Evolutionary conservation across 1,140 invertebrate species (phyloP), one percentile per base, ranked within the genome.

Genomic region (Hirudo medicinalis): DNA sequence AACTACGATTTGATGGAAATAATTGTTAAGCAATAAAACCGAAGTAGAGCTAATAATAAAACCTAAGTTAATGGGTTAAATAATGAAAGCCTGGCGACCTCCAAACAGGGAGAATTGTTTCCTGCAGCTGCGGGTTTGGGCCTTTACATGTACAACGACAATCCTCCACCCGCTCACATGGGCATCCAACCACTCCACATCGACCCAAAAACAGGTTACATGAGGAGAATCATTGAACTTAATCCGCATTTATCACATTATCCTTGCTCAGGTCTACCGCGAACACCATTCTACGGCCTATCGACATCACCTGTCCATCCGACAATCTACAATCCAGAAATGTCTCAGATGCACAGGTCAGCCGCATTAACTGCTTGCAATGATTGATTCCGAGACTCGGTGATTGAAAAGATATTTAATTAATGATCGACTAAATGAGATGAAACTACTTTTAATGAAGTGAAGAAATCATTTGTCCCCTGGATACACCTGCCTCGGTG

Each of bases 151-250:
- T 93, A 92, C 82, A 92, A 91, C 79, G 91, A 91, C 69, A 86
- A 85, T 66, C 87, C 87, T 60, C 93, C 94, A 27, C 93, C 94
- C 19, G 93, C 94, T 75, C 93, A 96, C 82, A 96, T 94, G 91
- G 93, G 93, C 77, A 94, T 95, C 77, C 91, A 91, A 72, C 91
- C 92, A 60, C 94, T 95, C 82, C 89, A 92, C 81, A 81, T 85
- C 75, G 84, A 86, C 75, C 82, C 83, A 72, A 84, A 84, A 78
- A 82, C 85, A 80, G 83, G 85, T 85, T 63, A 63, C 22, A 25
- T 15, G 57, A 8, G 15, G 15, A 49, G 43, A 49, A 49, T 49
- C 43, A 15, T 49, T 49, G 43, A 17, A 49, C 5, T 49, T 15
- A 11, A 49, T 15, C 43, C 15, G 15, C 43, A 49, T n/a, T 63